Base-by-base conservation (phyloP, 2,113 vertebrate species). In the Aphyosemion australe region DNA sequence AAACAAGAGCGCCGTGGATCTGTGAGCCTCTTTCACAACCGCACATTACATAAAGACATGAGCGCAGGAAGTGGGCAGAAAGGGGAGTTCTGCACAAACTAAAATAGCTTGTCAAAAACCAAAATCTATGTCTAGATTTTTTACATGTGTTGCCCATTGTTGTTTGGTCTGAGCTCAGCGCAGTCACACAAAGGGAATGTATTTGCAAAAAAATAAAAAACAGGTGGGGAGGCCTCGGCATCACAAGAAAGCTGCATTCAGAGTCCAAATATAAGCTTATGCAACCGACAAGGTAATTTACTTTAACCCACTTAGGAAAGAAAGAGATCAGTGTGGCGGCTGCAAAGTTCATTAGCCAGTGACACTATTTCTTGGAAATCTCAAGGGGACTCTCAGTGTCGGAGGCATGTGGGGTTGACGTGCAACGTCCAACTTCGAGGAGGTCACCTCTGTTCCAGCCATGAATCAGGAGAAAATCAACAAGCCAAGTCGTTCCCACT, bases 21-120 rank as follows among this genome's bases (percentile, higher is more conserved):
- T 54, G 11, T 61, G 31, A 34, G 54, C 19, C 59, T 52, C 5
- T 51, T 37, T 19, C 31, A 62, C 42, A 61, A 37, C 43, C 63
- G 13, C 13, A 19, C 50, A 57, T 57, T 48, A 51, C 68, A 78
- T 59, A 20, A 43, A 64, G 7, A 70, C 45, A 48, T n/a, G 34
- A 64, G 19, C 39, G 63, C 67, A 87, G 86, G 86, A 90, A 88
- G 86, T 82, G 66, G 87, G 74, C 60, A 75, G 43, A 76, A 65
- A 79, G 80, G 86, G 87, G 82, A 88, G 69, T 86, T 89, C 50
- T 82, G 58, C 49, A 4, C 26, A 13, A 57, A 41, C 67, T 70
- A 59, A 83, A 83, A 86, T 85, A 80, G 59, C 67, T 50, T 4
- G 21, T 59, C 67, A 58, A 26, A 84, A 66, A 68, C 6, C 2